Conservation (phyloP, 1,140 invertebrate species). For the Cotesia vestalis region DNA sequence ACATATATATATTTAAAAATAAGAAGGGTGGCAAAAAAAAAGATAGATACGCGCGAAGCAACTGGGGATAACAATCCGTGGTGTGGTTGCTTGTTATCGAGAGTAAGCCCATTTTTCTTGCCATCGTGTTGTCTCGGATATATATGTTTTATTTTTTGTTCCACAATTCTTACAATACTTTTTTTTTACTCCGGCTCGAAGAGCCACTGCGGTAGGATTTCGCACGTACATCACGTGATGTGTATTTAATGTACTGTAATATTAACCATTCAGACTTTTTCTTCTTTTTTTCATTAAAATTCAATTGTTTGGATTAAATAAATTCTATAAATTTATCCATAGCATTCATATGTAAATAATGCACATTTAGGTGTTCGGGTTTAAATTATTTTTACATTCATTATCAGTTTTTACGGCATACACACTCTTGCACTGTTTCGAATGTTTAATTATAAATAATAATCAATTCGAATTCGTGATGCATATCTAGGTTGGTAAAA, state of each 20-base stretch:
- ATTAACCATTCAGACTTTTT: too few species aligned
- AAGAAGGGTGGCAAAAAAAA: constrained; percentile 3
- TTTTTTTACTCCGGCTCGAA: not conserved
- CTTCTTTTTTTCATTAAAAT: not conserved
- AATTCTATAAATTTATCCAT: too few species aligned
- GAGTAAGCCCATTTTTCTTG: constrained; percentile 20
- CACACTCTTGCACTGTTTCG: too few species aligned
- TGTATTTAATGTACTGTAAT: not conserved
- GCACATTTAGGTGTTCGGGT: too few species aligned
- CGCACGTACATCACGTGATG: constrained; percentile 12
- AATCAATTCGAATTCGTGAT: too few species aligned
- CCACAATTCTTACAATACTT: constrained; percentile 4
- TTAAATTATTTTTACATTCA: too few species aligned
- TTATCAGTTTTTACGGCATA: too few species aligned
- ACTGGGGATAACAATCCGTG: constrained; percentile 27
- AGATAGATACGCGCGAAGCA: constrained; percentile 2
- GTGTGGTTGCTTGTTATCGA: constrained; percentile 29
- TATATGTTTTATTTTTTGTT: not conserved
- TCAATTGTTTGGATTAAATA: too few species aligned
- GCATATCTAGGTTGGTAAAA: too few species aligned
- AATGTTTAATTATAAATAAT: too few species aligned
- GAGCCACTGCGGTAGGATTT: constrained; percentile 13
- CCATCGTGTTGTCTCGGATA: not conserved
- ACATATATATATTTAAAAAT: too few species aligned
- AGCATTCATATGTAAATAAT: too few species aligned